Percentiles rank a stretch among this genome's conserved stretches.
phyloP scores from a whole-genome alignment of 1,140 invertebrate genomes.

The Nixonia krombeini region DNA sequence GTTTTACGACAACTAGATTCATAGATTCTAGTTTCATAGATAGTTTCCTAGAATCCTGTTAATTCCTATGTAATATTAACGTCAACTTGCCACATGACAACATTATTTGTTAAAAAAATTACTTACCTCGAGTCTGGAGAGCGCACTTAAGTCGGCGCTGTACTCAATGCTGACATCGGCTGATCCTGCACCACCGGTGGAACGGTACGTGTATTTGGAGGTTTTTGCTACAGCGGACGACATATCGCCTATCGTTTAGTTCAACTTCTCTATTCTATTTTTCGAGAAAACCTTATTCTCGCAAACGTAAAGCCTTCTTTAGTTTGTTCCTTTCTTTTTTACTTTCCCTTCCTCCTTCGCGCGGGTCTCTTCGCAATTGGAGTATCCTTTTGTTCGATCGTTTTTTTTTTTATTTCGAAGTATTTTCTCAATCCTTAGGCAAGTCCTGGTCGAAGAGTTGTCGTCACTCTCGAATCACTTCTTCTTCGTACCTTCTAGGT shows the following conservation, averaged over 20 bases:
- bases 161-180: constrained; percentile 95
- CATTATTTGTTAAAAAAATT: constrained; percentile 7
- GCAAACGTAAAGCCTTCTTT: constrained; percentile 9
- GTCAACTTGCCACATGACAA: too few species aligned
- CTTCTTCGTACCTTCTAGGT: constrained; percentile 50
- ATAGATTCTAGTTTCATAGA: too few species aligned
- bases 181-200: constrained; percentile 80
- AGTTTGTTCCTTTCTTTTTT: background rate
- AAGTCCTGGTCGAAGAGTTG: constrained; percentile 3
- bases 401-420: constrained; percentile 23
- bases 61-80: background rate
- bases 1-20: too few species aligned
- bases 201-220: constrained; percentile 91
- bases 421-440: background rate
- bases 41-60: too few species aligned
- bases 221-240: constrained; percentile 84
- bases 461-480: constrained; percentile 23
- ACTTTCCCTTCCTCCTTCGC: too few species aligned
- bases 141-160: constrained; percentile 90
- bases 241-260: constrained; percentile 51
- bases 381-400: constrained; percentile 24
- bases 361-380: constrained; percentile 10
- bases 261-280: constrained; percentile 7
- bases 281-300: constrained; percentile 34
- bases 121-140: constrained; percentile 93